phyloP scores from a whole-genome alignment of 2,888 invertebrate species.

The Conus canariensis region DNA sequence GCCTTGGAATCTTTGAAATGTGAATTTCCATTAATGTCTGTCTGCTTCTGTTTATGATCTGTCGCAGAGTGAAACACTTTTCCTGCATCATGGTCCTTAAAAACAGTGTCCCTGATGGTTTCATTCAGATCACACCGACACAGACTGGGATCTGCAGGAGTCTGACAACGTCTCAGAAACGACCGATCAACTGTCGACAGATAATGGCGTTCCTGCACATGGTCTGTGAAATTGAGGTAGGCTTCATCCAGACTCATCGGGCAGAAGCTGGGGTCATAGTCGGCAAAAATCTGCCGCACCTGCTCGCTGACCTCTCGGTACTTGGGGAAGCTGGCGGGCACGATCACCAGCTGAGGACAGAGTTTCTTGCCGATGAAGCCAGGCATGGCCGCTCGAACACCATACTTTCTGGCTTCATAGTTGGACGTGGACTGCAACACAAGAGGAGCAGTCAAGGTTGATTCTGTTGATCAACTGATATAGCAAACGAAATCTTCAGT shows the following conservation, averaged over 20 bases:
- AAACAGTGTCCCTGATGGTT: constrained; percentile 16
- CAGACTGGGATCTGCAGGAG: constrained; percentile 44
- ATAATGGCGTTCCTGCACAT: constrained; percentile 68
- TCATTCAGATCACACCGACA: constrained; percentile 51
- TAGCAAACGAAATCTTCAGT: too few relatives aligned
- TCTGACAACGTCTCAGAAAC: constrained; percentile 57
- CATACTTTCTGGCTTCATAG: constrained; percentile 82
- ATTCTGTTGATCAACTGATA: constrained; percentile 7
- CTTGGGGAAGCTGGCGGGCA: constrained; percentile 81
- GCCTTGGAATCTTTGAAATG: too few relatives aligned
- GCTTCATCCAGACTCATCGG: constrained; percentile 83
- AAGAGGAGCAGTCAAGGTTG: not conserved
- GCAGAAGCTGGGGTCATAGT: constrained; percentile 81
- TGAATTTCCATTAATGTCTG: not conserved
- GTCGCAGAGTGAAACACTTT: not conserved
- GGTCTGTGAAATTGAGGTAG: constrained; percentile 82
- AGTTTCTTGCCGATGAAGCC: constrained; percentile 83
- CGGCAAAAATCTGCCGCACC: constrained; percentile 78
- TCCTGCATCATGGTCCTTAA: not conserved
- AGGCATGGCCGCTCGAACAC: constrained; percentile 84
- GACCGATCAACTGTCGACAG: constrained; percentile 63
- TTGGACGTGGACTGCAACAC: constrained; percentile 82
- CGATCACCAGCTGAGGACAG: constrained; percentile 82
- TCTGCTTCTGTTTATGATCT: not conserved
- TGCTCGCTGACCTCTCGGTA: constrained; percentile 79